A percentile compares a stretch with the other conserved stretches of the same genome.
Conservation (phyloP, 53 echinoderm and acorn worm genomes). For the Echinometra lucunter region DNA sequence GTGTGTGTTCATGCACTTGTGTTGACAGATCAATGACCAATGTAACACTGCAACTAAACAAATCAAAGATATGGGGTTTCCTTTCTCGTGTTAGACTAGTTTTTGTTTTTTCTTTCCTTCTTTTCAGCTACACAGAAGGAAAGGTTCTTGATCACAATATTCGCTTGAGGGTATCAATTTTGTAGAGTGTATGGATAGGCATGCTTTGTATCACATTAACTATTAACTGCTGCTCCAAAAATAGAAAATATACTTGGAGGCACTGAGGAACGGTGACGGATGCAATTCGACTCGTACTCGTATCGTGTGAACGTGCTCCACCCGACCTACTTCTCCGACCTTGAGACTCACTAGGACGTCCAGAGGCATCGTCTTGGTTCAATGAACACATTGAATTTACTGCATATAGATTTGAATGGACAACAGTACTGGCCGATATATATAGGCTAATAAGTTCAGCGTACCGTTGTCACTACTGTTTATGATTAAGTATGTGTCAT, state of each 20-base stretch:
- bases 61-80: too few species aligned
- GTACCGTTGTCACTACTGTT: neutral
- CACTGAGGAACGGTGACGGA: neutral
- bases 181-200: neutral
- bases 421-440: neutral
- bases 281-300: neutral
- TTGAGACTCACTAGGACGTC: slow-evolving; percentile 33
- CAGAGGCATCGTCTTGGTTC: neutral
- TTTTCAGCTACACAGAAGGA: neutral
- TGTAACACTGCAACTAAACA: too few species aligned
- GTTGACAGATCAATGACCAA: too few species aligned
- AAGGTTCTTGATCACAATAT: neutral
- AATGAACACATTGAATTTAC: neutral
- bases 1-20: too few species aligned
- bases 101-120: neutral
- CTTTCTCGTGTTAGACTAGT: too few species aligned
- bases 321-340: slow-evolving; percentile 17
- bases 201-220: neutral
- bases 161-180: neutral
- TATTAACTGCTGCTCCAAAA: too few species aligned
- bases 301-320: neutral
- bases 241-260: neutral
- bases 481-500: slow-evolving; percentile 45
- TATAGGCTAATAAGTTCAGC: slow-evolving; percentile 33
- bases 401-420: neutral